A percentile compares a stretch with the other conserved stretches of the same genome.
Conservation (phyloP, 2,888 invertebrate species). For the Scaptomyza cyrtandrae region DNA sequence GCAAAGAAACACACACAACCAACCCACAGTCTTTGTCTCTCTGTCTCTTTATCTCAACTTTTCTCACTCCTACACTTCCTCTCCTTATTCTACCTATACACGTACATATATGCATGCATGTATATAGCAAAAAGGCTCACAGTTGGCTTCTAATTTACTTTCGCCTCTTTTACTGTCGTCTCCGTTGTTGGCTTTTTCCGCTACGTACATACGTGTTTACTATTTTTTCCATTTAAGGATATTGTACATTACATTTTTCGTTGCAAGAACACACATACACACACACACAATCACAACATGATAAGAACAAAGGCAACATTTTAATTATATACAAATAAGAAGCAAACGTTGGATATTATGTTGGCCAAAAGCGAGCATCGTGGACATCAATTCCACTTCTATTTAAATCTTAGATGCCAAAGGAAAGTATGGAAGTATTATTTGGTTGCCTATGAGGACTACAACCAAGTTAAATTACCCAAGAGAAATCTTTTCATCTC, state of each 20-base stretch:
- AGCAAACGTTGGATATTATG: neutral
- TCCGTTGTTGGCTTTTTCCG: neutral
- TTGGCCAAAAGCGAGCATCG: neutral
- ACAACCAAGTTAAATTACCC: too few species aligned
- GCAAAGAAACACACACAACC: slow-evolving; percentile 12
- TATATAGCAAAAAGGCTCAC: slow-evolving; percentile 27
- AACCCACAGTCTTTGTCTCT: neutral
- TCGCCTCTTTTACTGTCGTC: slow-evolving; percentile 25
- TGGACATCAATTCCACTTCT: neutral
- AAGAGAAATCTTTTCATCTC: too few species aligned
- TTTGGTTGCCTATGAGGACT: too few species aligned
- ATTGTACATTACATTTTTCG: slow-evolving; percentile 5
- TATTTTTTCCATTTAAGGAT: slow-evolving; percentile 14
- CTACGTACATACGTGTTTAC: slow-evolving; percentile 5
- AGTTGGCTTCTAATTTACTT: slow-evolving; percentile 70
- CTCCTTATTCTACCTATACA: neutral
- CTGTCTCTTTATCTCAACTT: neutral
- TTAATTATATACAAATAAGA: neutral
- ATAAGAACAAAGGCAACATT: neutral
- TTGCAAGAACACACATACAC: neutral
- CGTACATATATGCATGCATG: neutral
- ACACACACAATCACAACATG: neutral
- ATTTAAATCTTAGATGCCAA: neutral
- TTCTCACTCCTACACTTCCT: neutral
- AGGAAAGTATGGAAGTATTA: too few species aligned